These are phyloP conservation scores for Bryconaethiops microstoma DNA, from an alignment of 2,797 vertebrate species.

Conservation along the genomic window DNA sequence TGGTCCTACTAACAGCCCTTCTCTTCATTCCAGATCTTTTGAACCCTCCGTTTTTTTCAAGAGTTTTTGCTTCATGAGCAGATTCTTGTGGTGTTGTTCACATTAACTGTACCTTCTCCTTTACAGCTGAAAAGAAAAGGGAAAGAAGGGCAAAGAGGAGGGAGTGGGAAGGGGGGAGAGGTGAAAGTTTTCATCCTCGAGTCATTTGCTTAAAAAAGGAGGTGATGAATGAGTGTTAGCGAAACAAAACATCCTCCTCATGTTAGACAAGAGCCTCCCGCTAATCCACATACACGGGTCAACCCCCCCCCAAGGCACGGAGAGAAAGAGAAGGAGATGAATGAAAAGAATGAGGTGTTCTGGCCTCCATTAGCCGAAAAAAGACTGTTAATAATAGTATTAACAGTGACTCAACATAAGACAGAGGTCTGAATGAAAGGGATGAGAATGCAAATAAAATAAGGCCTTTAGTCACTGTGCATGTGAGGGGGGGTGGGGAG, in stretches of 20 bases:
- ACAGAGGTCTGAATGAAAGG: slow-evolving; percentile 15
- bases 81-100: slow-evolving; percentile 36
- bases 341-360: slow-evolving; percentile 37
- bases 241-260: slow-evolving; percentile 63
- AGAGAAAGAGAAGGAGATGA: slow-evolving; percentile 16
- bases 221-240: slow-evolving; percentile 58
- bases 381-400: slow-evolving; percentile 45
- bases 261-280: slow-evolving; percentile 59
- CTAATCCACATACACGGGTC: slow-evolving; percentile 45
- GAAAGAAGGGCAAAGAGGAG: slow-evolving; percentile 23
- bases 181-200: slow-evolving; percentile 56
- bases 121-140: slow-evolving; percentile 37
- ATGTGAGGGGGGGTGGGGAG: slow-evolving; percentile 4
- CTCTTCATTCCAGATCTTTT: neutral
- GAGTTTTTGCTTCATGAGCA: slow-evolving; percentile 16
- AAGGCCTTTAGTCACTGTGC: slow-evolving; percentile 15
- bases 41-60: neutral
- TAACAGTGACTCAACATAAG: slow-evolving; percentile 36
- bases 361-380: slow-evolving; percentile 37
- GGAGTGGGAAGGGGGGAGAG: slow-evolving; percentile 28
- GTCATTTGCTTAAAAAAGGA: slow-evolving; percentile 59
- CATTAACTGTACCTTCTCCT: slow-evolving; percentile 45
- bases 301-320: slow-evolving; percentile 17
- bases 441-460: slow-evolving; percentile 39
- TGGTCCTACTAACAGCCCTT: neutral